A percentile compares a stretch with the other conserved stretches of the same genome.
phyloP scores from a whole-genome alignment of 2,113 vertebrate species.

The Upupa epops region DNA sequence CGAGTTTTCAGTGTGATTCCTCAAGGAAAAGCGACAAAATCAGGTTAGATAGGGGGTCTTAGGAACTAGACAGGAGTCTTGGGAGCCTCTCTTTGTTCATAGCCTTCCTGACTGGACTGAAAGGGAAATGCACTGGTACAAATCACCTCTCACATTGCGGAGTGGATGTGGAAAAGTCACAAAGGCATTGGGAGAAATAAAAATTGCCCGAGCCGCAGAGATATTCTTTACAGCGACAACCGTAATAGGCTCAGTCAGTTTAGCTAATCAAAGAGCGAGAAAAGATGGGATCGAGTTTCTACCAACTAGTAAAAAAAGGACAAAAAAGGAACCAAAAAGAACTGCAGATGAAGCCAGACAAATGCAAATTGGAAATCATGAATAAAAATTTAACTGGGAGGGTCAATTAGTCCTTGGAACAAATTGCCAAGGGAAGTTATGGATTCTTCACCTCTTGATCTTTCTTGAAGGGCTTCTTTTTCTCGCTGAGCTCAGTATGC shows the following conservation, averaged over 20 bases:
- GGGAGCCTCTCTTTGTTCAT: neutral
- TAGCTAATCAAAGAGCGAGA: neutral
- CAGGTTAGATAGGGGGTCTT: neutral
- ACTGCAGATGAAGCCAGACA: neutral
- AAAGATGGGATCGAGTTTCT: neutral
- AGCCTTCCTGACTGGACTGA: neutral
- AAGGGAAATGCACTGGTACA: neutral
- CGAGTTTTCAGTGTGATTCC: neutral
- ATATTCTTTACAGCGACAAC: neutral
- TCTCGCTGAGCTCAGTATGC: neutral
- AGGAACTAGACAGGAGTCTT: neutral
- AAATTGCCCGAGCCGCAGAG: neutral
- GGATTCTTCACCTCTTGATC: neutral
- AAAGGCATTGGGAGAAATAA: neutral
- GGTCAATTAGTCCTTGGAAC: neutral
- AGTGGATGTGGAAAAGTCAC: neutral
- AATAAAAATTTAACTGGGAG: neutral
- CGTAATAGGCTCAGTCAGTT: neutral
- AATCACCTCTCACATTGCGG: neutral
- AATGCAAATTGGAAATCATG: slow-evolving; percentile 1
- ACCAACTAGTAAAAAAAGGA: neutral
- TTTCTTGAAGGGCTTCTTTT: neutral
- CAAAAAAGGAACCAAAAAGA: neutral
- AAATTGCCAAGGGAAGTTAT: neutral
- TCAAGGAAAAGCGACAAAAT: neutral